phyloP scores from a whole-genome alignment of 2,797 vertebrate species.

The Gastrophryne carolinensis region DNA sequence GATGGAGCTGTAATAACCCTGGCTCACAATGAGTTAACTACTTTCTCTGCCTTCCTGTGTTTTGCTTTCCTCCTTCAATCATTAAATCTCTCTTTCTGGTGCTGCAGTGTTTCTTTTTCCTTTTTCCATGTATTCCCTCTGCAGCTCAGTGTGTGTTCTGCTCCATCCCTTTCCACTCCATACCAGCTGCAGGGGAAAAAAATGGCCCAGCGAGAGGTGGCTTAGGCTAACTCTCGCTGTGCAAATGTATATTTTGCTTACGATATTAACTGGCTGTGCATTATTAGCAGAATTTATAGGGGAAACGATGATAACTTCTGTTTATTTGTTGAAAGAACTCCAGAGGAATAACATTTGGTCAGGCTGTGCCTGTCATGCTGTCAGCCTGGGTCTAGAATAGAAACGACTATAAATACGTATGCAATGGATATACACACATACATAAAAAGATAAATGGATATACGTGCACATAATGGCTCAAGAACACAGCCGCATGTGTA shows the following conservation, averaged over 20 bases:
- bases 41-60: conserved; percentile 32
- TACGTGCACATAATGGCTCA: no score
- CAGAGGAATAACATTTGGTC: conserved; percentile 51
- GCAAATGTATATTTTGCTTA: conserved; percentile 45
- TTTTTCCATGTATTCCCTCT: conserved; percentile 45
- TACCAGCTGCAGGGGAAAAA: conserved; percentile 54
- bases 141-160: conserved; percentile 57
- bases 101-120: conserved; percentile 51
- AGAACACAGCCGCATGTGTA: no score
- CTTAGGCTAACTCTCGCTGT: conserved; percentile 20
- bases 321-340: conserved; percentile 50
- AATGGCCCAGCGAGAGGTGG: conserved; percentile 4
- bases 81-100: conserved; percentile 54
- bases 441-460: no score
- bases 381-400: neutral
- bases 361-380: conserved; percentile 24
- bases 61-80: conserved; percentile 53
- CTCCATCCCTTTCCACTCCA: conserved; percentile 41
- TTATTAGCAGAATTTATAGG: conserved; percentile 41
- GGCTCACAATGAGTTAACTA: conserved; percentile 29
- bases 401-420: no score
- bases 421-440: no score
- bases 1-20: neutral
- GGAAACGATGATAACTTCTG: conserved; percentile 34
- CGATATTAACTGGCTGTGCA: conserved; percentile 31